Percentiles rank a stretch among this genome's conserved stretches.
These are phyloP conservation scores for Drosophila mettleri DNA, from an alignment of 2,888 invertebrate genomes.

Conservation along the genomic window DNA sequence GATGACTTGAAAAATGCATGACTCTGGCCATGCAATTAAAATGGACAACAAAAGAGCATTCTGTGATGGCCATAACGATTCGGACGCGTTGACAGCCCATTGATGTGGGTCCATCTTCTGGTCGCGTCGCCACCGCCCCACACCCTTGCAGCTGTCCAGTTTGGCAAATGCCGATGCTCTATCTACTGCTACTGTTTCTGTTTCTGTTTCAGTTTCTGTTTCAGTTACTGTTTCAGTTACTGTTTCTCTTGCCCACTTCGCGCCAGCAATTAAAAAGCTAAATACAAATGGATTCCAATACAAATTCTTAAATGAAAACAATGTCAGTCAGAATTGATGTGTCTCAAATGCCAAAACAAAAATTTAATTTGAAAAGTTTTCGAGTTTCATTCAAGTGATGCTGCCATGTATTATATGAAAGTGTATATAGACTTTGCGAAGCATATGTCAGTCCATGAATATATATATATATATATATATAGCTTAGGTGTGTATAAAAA, in stretches of 20 bases:
- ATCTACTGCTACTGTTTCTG: no score
- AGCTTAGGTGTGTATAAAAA: no score
- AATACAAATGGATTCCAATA: constrained; percentile 19
- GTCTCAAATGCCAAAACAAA: constrained; percentile 6
- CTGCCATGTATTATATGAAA: background rate
- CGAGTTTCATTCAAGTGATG: background rate
- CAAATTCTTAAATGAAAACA: constrained; percentile 20
- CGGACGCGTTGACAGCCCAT: constrained; percentile 41
- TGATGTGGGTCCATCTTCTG: constrained; percentile 39
- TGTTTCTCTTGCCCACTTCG: background rate
- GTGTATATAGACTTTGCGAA: background rate
- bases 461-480: background rate
- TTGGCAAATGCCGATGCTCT: background rate
- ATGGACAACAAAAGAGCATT: constrained; percentile 38
- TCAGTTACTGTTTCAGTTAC: no score
- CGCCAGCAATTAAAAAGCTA: constrained; percentile 24
- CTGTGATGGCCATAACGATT: constrained; percentile 32
- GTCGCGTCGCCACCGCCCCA: background rate
- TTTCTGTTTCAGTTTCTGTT: no score
- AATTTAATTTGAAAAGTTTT: constrained; percentile 11
- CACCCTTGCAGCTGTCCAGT: constrained; percentile 11
- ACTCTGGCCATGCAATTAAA: constrained; percentile 51
- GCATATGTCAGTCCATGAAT: no score
- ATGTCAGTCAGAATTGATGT: constrained; percentile 19
- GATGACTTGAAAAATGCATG: constrained; percentile 43